phyloP scores from a whole-genome alignment of 2,797 vertebrate species.

The Neopelma chrysocephalum region DNA sequence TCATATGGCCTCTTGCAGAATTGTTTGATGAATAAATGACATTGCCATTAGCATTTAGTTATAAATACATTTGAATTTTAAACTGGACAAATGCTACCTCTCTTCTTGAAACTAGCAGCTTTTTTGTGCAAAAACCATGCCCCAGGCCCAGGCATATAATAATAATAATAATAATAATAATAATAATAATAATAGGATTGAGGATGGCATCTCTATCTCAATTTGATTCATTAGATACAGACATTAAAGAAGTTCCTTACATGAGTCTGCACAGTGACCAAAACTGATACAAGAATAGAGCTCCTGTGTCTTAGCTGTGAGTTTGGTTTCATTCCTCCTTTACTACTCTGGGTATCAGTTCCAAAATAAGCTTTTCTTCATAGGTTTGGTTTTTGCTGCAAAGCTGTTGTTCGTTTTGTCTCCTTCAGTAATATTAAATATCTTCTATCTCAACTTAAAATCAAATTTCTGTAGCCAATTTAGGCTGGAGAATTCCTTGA shows the following conservation, averaged over 20 bases:
- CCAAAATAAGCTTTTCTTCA: slow-evolving; percentile 36
- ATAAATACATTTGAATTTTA: slow-evolving; percentile 52
- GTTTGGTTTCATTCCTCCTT: neutral
- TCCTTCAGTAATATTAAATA: neutral
- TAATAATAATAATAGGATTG: neutral
- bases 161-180: too few relatives aligned
- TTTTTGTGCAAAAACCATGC: neutral
- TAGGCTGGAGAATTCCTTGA: neutral
- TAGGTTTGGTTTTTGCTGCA: neutral
- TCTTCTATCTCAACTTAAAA: neutral
- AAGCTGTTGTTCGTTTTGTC: neutral
- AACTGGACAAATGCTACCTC: neutral
- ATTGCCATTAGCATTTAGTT: neutral
- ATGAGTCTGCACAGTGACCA: neutral
- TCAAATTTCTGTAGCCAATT: neutral
- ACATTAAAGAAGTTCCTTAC: neutral
- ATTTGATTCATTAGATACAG: slow-evolving; percentile 2
- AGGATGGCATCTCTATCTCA: neutral
- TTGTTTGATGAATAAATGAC: slow-evolving; percentile 29
- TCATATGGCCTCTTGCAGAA: neutral
- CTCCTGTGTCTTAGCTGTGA: neutral
- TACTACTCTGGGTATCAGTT: neutral
- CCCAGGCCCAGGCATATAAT: neutral
- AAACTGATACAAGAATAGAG: neutral
- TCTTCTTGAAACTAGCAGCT: neutral